Percentiles rank a stretch among this genome's conserved stretches.
These are phyloP conservation scores for Cylas formicarius DNA, from an alignment of 1,140 invertebrate species.

Conservation along the genomic window DNA sequence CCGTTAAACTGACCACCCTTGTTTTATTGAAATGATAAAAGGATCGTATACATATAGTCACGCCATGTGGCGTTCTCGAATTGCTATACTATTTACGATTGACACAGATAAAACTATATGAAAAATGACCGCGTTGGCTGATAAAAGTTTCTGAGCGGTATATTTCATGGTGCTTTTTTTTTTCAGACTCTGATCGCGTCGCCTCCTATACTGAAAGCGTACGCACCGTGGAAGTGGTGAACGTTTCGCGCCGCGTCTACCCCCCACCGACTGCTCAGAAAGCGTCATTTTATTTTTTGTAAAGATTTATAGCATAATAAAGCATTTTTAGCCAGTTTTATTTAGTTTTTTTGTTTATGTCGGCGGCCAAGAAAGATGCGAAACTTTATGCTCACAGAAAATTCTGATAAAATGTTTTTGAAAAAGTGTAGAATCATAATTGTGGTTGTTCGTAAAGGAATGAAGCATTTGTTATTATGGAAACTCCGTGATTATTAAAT, in stretches of 20 bases:
- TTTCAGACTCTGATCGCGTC: conserved; percentile 20
- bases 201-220: conserved; percentile 18
- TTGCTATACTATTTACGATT: background rate
- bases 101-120: background rate
- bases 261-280: conserved; percentile 4
- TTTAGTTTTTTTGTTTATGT: conserved; percentile 2
- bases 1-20: background rate
- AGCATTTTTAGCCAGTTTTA: conserved; percentile 5
- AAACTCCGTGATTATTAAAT: no score
- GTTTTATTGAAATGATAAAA: background rate
- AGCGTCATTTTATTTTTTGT: conserved; percentile 9
- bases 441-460: no score
- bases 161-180: conserved; percentile 7
- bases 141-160: conserved; percentile 3
- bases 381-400: no score
- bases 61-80: background rate
- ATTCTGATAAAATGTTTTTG: no score
- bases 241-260: conserved; percentile 11
- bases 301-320: background rate
- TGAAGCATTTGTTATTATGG: no score
- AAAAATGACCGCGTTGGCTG: background rate
- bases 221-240: conserved; percentile 6
- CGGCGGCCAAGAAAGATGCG: no score
- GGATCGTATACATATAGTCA: background rate
- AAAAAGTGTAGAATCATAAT: no score